Evolutionary conservation across 2,113 vertebrate species (phyloP).

Genomic region (Poeciliopsis turrubarensis): DNA sequence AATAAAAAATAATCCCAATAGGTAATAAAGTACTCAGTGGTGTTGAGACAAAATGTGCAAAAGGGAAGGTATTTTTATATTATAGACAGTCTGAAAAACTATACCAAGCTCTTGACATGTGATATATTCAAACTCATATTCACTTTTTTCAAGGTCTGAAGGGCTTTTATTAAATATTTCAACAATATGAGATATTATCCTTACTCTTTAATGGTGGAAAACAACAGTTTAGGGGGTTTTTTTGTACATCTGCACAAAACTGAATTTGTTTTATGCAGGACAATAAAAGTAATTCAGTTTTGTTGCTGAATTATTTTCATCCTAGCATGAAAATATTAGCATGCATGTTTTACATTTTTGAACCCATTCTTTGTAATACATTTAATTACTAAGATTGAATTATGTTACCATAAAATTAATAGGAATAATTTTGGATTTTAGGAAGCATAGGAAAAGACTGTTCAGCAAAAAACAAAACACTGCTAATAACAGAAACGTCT

Average conservation of each 20-base stretch:
- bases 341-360: too few relatives aligned
- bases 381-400: not conserved
- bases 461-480: not conserved
- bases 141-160: not conserved
- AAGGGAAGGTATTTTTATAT: not conserved
- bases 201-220: too few relatives aligned
- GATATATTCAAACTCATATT: not conserved
- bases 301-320: too few relatives aligned
- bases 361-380: too few relatives aligned
- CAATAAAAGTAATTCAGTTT: too few relatives aligned
- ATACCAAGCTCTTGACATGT: not conserved
- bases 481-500: not conserved
- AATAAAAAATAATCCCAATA: not conserved
- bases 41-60: not conserved
- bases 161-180: not conserved
- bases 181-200: not conserved
- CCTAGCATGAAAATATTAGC: not conserved
- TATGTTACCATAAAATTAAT: not conserved
- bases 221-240: too few relatives aligned
- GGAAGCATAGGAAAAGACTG: not conserved
- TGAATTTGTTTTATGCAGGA: not conserved
- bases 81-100: not conserved
- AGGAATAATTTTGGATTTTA: not conserved
- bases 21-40: not conserved
- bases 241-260: too few relatives aligned